Evolutionary conservation across 1,140 invertebrate species (phyloP), one percentile per base, ranked within the genome.

Genomic region (Pseudomyrmex cubaensis): DNA sequence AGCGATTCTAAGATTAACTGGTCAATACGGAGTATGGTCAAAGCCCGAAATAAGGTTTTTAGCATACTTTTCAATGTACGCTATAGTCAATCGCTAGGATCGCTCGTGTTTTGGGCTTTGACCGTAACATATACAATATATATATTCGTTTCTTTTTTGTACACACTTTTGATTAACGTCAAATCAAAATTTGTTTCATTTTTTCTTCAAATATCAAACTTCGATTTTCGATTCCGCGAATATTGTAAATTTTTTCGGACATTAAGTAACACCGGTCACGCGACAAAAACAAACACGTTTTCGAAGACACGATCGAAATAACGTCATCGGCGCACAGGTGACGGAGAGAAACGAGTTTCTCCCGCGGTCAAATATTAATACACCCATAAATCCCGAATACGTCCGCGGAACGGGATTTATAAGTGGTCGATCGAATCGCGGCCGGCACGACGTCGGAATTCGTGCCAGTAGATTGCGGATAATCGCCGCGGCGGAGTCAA

Each of bases 351-450:
- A 80, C 76, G 76, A 66, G 22, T 72, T 72, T 20, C 56, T 52
- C 64, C 54, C 52, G 35, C 54, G 44, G 54, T 54, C 66, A 80
- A 80, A 80, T 80, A 80, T 80, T 80, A 80, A 80, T 80, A 80
- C 46, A 72, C 2, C 76, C 66, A 80, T 80, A 80, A 80, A 80
- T 80, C 44, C 35, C 76, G 66, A 69, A 70, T 72, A 17, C 22
- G 76, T 80, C 54, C 22, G 70, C 67, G 66, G 13, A 80, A 80
- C 76, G 66, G 66, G 66, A 80, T 80, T 80, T 72, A 70, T 80
- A 80, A 80, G 66, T 59, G 54, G 44, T 80, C 54, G 66, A 80
- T 80, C 66, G 54, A 80, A 80, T 80, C 54, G 46, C 76, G 66
- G 76, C 44, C 64, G n/a, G n/a, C 20, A 70, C 67, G 69, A 25